These are phyloP conservation scores for Stenodera caucasica DNA, from an alignment of 2,888 invertebrate genomes.

Conservation along the genomic window DNA sequence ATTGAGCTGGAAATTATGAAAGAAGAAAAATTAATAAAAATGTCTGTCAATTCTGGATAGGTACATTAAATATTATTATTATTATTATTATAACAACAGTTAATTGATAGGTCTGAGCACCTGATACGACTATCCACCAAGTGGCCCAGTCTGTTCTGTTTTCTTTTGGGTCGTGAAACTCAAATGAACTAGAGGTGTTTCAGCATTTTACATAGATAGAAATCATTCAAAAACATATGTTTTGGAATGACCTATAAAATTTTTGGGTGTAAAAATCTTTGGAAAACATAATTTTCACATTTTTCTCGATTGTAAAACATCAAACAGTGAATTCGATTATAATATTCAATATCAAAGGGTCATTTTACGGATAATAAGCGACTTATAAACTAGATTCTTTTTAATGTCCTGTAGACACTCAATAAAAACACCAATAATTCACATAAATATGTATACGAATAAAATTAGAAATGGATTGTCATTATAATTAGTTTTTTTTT, in stretches of 20 bases:
- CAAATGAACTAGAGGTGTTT: conserved; percentile 37
- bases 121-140: conserved; percentile 50
- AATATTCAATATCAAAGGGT: conserved; percentile 8
- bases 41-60: conserved; percentile 48
- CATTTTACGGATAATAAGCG: conserved; percentile 41
- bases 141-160: conserved; percentile 49
- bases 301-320: conserved; percentile 36
- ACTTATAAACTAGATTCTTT: conserved; percentile 42
- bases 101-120: conserved; percentile 55
- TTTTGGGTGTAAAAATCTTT: conserved; percentile 12
- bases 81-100: conserved; percentile 46
- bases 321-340: conserved; percentile 44
- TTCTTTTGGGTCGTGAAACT: conserved; percentile 30
- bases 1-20: conserved; percentile 6
- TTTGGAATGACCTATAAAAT: conserved; percentile 21
- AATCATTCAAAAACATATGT: conserved; percentile 14
- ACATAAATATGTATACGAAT: conserved; percentile 49
- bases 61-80: conserved; percentile 39
- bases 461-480: conserved; percentile 53
- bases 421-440: conserved; percentile 47
- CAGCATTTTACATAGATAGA: conserved; percentile 37
- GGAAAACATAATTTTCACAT: conserved; percentile 43
- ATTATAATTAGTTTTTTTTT: conserved; percentile 39
- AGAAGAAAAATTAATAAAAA: conserved; percentile 23
- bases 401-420: conserved; percentile 50